phyloP scores from a whole-genome alignment of 1,140 invertebrate species.

The Phenacoccus solenopsis region DNA sequence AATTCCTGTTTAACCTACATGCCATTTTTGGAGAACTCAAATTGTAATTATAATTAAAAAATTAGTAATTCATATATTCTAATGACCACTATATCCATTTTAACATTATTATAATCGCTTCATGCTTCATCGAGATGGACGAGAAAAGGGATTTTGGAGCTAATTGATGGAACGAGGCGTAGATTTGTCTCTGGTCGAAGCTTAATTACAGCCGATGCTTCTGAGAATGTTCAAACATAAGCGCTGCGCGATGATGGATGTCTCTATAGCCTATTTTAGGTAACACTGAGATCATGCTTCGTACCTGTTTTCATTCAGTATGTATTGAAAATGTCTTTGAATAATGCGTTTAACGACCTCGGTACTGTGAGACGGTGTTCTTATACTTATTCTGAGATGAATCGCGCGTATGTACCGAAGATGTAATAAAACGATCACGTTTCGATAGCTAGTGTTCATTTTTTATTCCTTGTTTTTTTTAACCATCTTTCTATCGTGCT shows the following conservation, averaged over 20 bases:
- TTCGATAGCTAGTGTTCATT: not conserved
- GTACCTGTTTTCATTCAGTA: not conserved
- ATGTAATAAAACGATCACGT: not conserved
- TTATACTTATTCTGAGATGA: too few species aligned
- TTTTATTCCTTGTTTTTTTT: not conserved
- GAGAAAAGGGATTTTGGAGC: too few species aligned
- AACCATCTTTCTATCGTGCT: too few species aligned
- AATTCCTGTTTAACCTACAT: too few species aligned
- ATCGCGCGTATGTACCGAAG: too few species aligned
- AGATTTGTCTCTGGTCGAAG: not conserved
- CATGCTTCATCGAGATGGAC: too few species aligned
- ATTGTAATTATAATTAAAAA: too few species aligned
- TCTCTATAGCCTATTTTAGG: not conserved
- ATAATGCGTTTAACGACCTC: slow-evolving; percentile 1
- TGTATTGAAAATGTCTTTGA: not conserved
- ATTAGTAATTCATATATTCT: too few species aligned
- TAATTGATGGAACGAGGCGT: too few species aligned
- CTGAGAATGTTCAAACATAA: not conserved
- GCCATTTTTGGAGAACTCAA: too few species aligned
- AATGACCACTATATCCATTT: too few species aligned
- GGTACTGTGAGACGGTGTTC: not conserved
- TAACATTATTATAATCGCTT: too few species aligned
- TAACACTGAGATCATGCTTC: not conserved
- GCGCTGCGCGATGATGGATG: not conserved
- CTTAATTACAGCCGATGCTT: not conserved